Evolutionary conservation across 2,113 vertebrate genomes (phyloP).

Genomic region (Ibidorhyncha struthersii): DNA sequence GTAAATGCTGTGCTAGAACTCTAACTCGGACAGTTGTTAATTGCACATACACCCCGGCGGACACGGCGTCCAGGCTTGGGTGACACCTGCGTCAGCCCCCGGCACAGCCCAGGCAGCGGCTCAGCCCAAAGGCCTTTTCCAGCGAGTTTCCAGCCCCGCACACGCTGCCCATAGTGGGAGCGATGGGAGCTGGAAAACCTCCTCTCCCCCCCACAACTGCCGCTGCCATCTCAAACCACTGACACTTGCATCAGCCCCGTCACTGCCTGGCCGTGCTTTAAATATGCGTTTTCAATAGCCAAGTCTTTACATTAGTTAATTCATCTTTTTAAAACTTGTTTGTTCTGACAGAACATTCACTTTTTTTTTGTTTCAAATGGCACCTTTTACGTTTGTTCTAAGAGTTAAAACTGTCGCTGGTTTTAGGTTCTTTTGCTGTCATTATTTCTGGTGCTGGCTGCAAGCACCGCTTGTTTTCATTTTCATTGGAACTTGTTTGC

Average conservation of each 20-base stretch:
- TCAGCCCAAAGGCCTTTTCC: too few relatives aligned
- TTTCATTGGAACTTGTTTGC: not conserved
- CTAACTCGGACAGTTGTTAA: not conserved
- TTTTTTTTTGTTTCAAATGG: not conserved
- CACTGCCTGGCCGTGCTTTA: too few relatives aligned
- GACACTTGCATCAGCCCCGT: not conserved
- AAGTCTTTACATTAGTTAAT: not conserved
- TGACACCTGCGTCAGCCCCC: not conserved
- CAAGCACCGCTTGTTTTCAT: not conserved
- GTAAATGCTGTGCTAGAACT: not conserved
- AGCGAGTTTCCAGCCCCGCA: not conserved
- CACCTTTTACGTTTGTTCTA: not conserved
- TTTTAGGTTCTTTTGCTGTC: not conserved
- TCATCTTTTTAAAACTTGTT: not conserved
- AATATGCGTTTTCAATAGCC: not conserved
- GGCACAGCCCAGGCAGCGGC: not conserved
- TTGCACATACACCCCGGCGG: not conserved
- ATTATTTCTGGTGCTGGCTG: not conserved
- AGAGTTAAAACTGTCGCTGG: not conserved
- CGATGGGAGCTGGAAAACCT: not conserved
- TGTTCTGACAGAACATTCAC: not conserved
- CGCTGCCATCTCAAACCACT: not conserved
- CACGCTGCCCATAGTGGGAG: fast-evolving
- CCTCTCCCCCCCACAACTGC: not conserved
- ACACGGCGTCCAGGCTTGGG: not conserved